Conservation (phyloP, 1,140 invertebrate genomes). For the Myzus persicae region DNA sequence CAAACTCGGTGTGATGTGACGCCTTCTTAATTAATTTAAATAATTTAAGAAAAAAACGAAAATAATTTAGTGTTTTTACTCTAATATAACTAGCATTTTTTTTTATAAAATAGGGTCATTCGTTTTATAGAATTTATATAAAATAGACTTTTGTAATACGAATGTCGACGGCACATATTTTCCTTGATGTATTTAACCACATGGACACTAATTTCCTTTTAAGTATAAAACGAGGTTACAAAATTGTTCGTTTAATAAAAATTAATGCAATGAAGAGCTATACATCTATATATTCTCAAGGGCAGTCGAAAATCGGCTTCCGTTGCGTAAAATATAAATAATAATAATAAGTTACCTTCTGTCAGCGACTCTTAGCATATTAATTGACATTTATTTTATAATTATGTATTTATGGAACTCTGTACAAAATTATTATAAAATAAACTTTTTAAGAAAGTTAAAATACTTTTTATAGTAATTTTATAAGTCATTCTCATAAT, state of each 20-base stretch:
- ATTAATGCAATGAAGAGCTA: constrained; percentile 27
- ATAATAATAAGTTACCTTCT: constrained; percentile 4
- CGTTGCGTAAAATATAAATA: constrained; percentile 22
- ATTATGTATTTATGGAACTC: neutral
- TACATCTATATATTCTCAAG: constrained; percentile 48
- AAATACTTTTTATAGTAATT: neutral
- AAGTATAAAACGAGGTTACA: constrained; percentile 48
- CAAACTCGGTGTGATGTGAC: neutral
- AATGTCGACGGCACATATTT: neutral
- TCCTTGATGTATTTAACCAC: constrained; percentile 16
- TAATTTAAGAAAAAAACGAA: neutral
- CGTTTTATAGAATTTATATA: neutral
- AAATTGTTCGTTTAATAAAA: constrained; percentile 39
- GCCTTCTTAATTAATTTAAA: neutral
- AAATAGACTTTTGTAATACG: neutral
- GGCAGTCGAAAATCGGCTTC: constrained; percentile 40
- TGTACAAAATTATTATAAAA: neutral
- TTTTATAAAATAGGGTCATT: neutral
- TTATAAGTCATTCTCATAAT: neutral
- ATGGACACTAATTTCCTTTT: constrained; percentile 33
- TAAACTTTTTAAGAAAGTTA: neutral
- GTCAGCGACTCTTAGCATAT: neutral
- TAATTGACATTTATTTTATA: constrained; percentile 31
- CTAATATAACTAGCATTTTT: neutral
- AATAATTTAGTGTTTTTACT: neutral